A percentile compares a stretch with the other conserved stretches of the same genome.
phyloP scores from a whole-genome alignment of 1,140 invertebrate genomes.

The Drosophila varians region DNA sequence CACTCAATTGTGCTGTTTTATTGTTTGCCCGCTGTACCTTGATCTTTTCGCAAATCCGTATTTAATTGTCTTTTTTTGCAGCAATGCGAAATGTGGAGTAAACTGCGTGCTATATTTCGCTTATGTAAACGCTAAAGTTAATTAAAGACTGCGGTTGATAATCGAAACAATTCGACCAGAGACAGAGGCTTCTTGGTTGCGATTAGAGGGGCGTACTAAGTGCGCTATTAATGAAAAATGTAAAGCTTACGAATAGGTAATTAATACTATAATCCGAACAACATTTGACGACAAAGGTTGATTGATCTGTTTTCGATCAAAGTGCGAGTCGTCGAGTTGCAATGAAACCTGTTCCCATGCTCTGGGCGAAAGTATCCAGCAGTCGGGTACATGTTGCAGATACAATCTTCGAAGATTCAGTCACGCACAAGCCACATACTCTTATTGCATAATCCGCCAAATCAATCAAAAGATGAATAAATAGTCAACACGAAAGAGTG shows the following conservation, averaged over 20 bases:
- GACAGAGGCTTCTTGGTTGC: neutral
- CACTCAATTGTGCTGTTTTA: slow-evolving; percentile 58
- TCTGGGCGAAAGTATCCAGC: neutral
- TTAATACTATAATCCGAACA: neutral
- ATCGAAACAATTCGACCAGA: slow-evolving; percentile 4
- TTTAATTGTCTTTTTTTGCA: slow-evolving; percentile 49
- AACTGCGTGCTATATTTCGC: slow-evolving; percentile 63
- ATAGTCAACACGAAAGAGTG: neutral
- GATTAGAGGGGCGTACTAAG: neutral
- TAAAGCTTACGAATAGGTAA: neutral
- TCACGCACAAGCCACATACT: slow-evolving; percentile 19
- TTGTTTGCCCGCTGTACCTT: slow-evolving; percentile 62
- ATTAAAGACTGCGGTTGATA: slow-evolving; percentile 53
- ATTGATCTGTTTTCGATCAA: slow-evolving; percentile 26
- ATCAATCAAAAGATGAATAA: slow-evolving; percentile 27
- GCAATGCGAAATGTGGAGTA: slow-evolving; percentile 55
- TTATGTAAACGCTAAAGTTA: slow-evolving; percentile 48
- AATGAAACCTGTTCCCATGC: slow-evolving; percentile 46
- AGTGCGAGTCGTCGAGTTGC: slow-evolving; percentile 23
- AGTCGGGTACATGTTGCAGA: slow-evolving; percentile 12
- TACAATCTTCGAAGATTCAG: slow-evolving; percentile 1
- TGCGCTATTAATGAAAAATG: neutral
- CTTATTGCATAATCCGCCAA: slow-evolving; percentile 41
- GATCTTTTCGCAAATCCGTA: slow-evolving; percentile 68
- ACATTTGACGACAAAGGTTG: slow-evolving; percentile 32